Evolutionary conservation across 2,888 invertebrate species (phyloP).

Genomic region (Ormia ochracea): DNA sequence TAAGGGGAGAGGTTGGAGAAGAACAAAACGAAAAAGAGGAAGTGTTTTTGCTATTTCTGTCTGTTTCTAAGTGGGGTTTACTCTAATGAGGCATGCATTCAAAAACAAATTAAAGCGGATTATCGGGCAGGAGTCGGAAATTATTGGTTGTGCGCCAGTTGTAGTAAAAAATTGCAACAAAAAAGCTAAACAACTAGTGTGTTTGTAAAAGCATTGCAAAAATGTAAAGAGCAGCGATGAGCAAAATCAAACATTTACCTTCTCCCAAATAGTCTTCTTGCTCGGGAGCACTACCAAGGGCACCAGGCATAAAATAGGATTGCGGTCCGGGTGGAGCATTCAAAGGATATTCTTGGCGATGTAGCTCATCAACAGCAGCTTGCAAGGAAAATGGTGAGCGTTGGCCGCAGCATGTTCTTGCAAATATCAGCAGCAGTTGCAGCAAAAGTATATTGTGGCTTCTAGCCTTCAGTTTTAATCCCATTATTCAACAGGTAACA

Average conservation of each 20-base stretch:
- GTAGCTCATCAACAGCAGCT: conserved; percentile 76
- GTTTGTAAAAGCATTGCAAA: neutral
- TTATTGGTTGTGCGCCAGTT: conserved; percentile 11
- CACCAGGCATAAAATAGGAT: conserved; percentile 63
- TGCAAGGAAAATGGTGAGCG: conserved; percentile 74
- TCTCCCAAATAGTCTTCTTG: conserved; percentile 75
- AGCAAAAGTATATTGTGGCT: conserved; percentile 53
- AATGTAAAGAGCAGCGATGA: neutral
- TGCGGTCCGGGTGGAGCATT: conserved; percentile 69
- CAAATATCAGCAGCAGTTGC: conserved; percentile 44
- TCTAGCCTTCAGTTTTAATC: conserved; percentile 46
- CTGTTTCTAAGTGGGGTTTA: neutral
- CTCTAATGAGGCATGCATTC: conserved; percentile 29
- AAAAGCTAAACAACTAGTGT: neutral
- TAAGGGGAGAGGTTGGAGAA: conserved; percentile 54
- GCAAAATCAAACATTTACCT: conserved; percentile 69
- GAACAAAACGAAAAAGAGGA: conserved; percentile 47
- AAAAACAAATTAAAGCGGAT: conserved; percentile 2
- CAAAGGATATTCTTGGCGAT: conserved; percentile 74
- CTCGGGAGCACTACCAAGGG: conserved; percentile 64
- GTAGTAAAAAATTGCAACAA: neutral
- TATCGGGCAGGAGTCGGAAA: neutral
- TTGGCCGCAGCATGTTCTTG: conserved; percentile 65
- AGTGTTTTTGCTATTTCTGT: conserved; percentile 41
- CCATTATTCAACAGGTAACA: conserved; percentile 34